Evolutionary conservation across 2,888 invertebrate species (phyloP), one percentile per base, ranked within the genome.

Genomic region (Xanthostigma xanthostigma): DNA sequence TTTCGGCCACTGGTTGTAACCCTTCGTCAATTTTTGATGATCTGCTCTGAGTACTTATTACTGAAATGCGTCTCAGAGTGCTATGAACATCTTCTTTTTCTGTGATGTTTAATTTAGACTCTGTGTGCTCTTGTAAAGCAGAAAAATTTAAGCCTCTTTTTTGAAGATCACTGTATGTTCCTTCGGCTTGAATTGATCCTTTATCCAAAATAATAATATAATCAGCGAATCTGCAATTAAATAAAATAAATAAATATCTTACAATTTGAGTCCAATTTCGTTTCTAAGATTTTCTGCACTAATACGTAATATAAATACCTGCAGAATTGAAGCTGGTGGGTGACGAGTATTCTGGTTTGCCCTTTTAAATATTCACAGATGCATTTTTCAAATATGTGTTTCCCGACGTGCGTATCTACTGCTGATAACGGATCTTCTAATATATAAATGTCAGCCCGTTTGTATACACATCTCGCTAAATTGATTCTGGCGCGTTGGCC

Each of bases 401-500:
- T 72, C 3, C 81, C 82, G 0, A 89, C 86, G 47, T 76, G 76
- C 0, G 83, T 72, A 58, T 89, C 89, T 0, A 89, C 81, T 0
- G 87, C 85, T 38, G 84, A 84, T 12, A 89, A 65, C 0, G 87
- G 86, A 61, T 89, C 88, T 57, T 89, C 87, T 36, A 88, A 64
- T 34, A 88, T 66, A 58, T 86, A 88, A 35, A 88, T 72, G 55
- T 88, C 85, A 1, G 84, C 83, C 54, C 83, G 76, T 56, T 75
- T 76, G 60, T 87, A 88, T 42, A 87, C 67, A 1, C 84, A 79
- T 59, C 87, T 71, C 0, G 84, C 86, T 44, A 91, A 68, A 63
- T 84, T 85, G 35, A 91, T 76, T 53, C 90, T 73, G 1, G 88
- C 86, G 62, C 79, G 78, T 66, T 90, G 90, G 9, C 89, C 89